Base-by-base conservation (phyloP, 2,797 vertebrate species). In the Tangara arthus region DNA sequence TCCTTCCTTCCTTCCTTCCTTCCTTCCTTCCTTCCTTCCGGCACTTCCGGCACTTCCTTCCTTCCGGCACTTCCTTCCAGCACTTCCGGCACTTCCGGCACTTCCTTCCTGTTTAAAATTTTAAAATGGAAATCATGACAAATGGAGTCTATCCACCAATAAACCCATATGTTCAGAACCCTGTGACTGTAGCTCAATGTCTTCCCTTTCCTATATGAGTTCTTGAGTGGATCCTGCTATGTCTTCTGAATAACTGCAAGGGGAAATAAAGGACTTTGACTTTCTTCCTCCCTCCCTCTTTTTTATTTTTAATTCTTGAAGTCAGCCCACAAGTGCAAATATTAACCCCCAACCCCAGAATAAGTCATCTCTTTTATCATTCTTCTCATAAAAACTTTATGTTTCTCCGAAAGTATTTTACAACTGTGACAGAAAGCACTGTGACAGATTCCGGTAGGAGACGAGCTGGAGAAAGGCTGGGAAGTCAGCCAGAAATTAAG, bases 321-420 rank as follows among this genome's bases (percentile, higher is more conserved):
- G 78, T 69, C 92, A 97, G 46, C 68, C 78, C 79, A 66, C 86
- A 93, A 94, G 91, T 93, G 77, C 96, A 96, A 97, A 96, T 97
- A 97, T 97, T 97, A 97, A 97, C 95, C 96, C 95, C 71, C 53
- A 94, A 84, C 75, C 93, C 89, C 70, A 93, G 92, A 94, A 94
- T 81, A 97, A 97, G 92, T 97, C 23, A 97, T 97, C 78, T 82
- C 61, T 97, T 97, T 97, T 97, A 96, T 96, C 96, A 96, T 97
- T 97, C 94, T 96, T 96, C 97, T 98, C 97, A 97, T 98, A 98
- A 98, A 98, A 98, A 96, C 97, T 98, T 98, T 98, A 98, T 97
- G 97, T 96, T 98, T 98, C 97, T 98, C 97, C 6, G 73, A 97
- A 98, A 98, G 94, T 98, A 97, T 97, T 98, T 98, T 98, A 98